A percentile compares a stretch with the other conserved stretches of the same genome.
Conservation (phyloP, 1,140 invertebrate species). For the Caligus rogercresseyi region DNA sequence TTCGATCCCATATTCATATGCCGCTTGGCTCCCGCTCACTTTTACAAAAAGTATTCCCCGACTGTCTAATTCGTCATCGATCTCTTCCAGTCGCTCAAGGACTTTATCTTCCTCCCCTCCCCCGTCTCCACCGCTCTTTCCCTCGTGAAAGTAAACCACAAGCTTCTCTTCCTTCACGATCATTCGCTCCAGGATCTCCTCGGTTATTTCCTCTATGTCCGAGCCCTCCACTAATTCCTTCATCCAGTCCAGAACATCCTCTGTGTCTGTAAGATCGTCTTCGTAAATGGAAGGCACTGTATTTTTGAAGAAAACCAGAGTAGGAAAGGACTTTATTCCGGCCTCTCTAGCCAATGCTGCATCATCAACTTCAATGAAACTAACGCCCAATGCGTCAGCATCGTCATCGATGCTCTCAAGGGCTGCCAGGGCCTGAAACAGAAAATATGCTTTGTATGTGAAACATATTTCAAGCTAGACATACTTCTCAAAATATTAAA, state of each 20-base stretch:
- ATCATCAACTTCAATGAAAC: slow-evolving; percentile 71
- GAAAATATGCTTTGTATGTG: no score
- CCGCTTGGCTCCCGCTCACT: slow-evolving; percentile 61
- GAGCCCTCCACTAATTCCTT: slow-evolving; percentile 63
- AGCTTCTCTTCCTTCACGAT: slow-evolving; percentile 71
- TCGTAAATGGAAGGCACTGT: slow-evolving; percentile 41
- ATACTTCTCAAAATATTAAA: no score
- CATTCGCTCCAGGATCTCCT: slow-evolving; percentile 81
- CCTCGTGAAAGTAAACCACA: slow-evolving; percentile 65
- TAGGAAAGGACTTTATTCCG: slow-evolving; percentile 63
- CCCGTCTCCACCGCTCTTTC: slow-evolving; percentile 32
- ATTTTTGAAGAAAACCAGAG: slow-evolving; percentile 63
- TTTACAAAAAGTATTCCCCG: slow-evolving; percentile 74
- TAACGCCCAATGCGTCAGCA: slow-evolving; percentile 75
- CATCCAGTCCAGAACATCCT: slow-evolving; percentile 72
- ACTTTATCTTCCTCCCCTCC: slow-evolving; percentile 43
- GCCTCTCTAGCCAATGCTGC: slow-evolving; percentile 47
- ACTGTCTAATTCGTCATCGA: slow-evolving; percentile 76
- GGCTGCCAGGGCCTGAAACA: slow-evolving; percentile 53
- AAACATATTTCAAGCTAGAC: no score
- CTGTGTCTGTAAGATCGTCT: slow-evolving; percentile 64
- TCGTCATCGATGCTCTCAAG: slow-evolving; percentile 85
- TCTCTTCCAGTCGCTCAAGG: slow-evolving; percentile 72
- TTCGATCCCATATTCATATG: slow-evolving; percentile 75
- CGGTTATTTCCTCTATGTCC: slow-evolving; percentile 81